Evolutionary conservation across 2,113 vertebrate species (phyloP), one percentile per base, ranked within the genome.

Genomic region (Calonectris borealis): DNA sequence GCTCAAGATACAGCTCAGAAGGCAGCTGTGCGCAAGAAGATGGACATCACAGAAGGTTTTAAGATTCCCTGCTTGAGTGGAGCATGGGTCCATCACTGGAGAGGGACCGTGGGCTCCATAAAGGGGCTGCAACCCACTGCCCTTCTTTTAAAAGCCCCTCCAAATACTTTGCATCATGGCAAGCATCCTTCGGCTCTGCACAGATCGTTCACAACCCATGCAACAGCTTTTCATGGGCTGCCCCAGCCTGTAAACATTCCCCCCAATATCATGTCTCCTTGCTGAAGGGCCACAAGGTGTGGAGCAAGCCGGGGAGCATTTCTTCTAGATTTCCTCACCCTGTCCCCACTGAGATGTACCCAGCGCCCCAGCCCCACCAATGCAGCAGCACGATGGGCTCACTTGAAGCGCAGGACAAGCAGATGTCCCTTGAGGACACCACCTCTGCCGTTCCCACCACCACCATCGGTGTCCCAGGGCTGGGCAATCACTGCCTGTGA

Each of bases 81-180:
- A 27, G 29, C 26, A 2, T 2, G 22, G 15, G 9, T 51, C 38
- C 13, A 1, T 36, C 20, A 3, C 44, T 25, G 14, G 40, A 60
- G 19, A 1, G 24, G 5, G 9, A 1, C 55, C 3, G 0, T 1
- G 21, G 31, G n/a, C 32, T 72, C 40, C 12, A 0, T 7, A 40
- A 42, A 72, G 69, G 16, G 20, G 15, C 46, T 93, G 73, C 38
- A 90, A 68, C 13, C 16, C 29, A 71, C 15, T 1, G 3, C 7
- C 14, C 7, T 42, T 66, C 61, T 4, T 70, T 84, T 51, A 51
- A 87, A 87, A 83, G 34, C 9, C 27, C 16, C 21, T 77, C 60
- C 34, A 57, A 73, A 42, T 32, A 7, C 46, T 81, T 72, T 51
- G 32, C 7, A 10, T 17, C 5, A 0, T 10, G 26, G 55, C 10